Conservation (phyloP, 2,113 vertebrate genomes). For the Aleadryas rufinucha region DNA sequence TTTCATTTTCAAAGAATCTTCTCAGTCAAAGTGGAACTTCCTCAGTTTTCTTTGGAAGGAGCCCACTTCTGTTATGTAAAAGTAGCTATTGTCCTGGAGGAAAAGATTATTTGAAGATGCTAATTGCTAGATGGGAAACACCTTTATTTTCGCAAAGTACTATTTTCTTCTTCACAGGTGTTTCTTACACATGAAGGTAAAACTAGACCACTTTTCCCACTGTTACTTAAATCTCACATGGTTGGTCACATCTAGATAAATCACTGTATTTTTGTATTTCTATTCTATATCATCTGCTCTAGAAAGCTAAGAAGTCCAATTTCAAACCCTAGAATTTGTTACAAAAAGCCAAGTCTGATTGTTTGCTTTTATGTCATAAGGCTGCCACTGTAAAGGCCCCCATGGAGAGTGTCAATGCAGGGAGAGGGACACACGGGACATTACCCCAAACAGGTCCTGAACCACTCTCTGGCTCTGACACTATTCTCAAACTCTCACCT, state of each 20-base stretch:
- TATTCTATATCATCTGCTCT: background rate
- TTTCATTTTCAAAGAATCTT: slow-evolving; percentile 22
- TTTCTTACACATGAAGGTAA: background rate
- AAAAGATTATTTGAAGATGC: background rate
- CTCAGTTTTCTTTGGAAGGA: slow-evolving; percentile 33
- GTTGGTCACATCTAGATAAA: background rate
- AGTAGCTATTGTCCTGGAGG: background rate
- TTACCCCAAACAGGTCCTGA: background rate
- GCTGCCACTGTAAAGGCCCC: background rate
- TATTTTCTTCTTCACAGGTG: background rate
- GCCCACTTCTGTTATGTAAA: background rate
- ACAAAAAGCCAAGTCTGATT: background rate
- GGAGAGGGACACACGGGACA: background rate
- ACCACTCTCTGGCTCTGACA: background rate
- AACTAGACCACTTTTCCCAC: background rate
- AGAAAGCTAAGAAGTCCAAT: background rate
- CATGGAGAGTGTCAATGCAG: background rate
- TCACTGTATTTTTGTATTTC: background rate
- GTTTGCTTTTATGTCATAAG: background rate
- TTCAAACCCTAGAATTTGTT: background rate
- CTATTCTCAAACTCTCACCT: background rate
- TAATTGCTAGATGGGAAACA: background rate
- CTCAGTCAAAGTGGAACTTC: slow-evolving; percentile 11
- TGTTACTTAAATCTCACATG: background rate
- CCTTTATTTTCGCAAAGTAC: background rate